Evolutionary conservation across 30 jellyfish, hydroid and myxozoan genomes (phyloP), one percentile per base, ranked within the genome.

Genomic region (Pelagia noctiluca): DNA sequence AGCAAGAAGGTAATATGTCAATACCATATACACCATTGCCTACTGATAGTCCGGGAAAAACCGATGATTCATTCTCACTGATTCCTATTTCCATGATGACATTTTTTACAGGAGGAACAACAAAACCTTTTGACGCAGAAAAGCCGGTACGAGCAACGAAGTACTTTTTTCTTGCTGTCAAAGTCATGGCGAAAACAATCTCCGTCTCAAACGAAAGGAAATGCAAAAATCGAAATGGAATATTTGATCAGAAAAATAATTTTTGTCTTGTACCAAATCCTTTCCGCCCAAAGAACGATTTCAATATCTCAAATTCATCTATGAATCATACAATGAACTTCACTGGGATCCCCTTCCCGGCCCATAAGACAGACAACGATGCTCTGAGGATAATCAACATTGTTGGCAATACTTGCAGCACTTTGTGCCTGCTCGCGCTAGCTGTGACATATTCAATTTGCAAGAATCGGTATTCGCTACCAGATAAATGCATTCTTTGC

Each of bases 161-260:
- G 7, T 80, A 80, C 23, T 67, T 80, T 49, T 80, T 80, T 67
- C 76, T 69, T 26, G 90, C 90, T 16, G 36, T 80, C 30, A 46
- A 80, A 48, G 67, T 80, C 35, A 72, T 72, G 7, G 90, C 80
- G 10, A 80, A 54, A 35, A 80, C 90, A 26, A 77, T 72, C 5
- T 28, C 50, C 52, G 22, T 53, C 24, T 53, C 78, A 2, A 50
- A 50, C 61, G 78, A 77, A 36, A 57, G 76, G 28, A 54, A 34
- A 24, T 50, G 75, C 76, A 13, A 48, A n/a, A 37, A 0, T 8
- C 82, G 64, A 1, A 63, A 32, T 35, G 75, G 90, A 3, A n/a
- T 49, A 19, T 79, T 5, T 35, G 50, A 26, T 13, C 31, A 54
- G 36, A 48, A 50, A 47, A 19, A 46, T 46, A 53, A n/a, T 16